A percentile compares a stretch with the other conserved stretches of the same genome.
Conservation (phyloP, 2,888 invertebrate genomes). For the Phortica okadai region DNA sequence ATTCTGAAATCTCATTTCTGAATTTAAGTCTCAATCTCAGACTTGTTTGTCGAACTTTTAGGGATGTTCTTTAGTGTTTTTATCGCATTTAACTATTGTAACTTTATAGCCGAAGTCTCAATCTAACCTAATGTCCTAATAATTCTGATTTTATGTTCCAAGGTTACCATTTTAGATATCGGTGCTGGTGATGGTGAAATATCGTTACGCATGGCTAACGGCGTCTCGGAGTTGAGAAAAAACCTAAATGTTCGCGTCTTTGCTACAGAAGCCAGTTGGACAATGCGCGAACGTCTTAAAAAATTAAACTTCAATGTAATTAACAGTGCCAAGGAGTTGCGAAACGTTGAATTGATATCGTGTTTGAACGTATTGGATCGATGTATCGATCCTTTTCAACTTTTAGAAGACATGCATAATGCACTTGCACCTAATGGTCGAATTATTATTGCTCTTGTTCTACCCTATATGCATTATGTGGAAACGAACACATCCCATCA, state of each 20-base stretch:
- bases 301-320: conserved; percentile 78
- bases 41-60: conserved; percentile 46
- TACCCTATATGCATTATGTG: conserved; percentile 96
- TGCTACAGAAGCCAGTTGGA: conserved; percentile 93
- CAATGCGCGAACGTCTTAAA: conserved; percentile 89
- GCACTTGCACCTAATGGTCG: conserved; percentile 85
- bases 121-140: too few relatives aligned
- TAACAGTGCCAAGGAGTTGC: conserved; percentile 69
- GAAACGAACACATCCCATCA: conserved; percentile 87
- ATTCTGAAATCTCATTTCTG: too few relatives aligned
- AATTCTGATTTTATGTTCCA: neutral
- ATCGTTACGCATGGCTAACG: conserved; percentile 86
- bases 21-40: too few relatives aligned
- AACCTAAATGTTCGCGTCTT: conserved; percentile 82
- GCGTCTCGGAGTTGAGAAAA: conserved; percentile 53
- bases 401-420: conserved; percentile 85
- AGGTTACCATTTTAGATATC: conserved; percentile 85
- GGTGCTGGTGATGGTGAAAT: conserved; percentile 98
- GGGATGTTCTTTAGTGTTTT: conserved; percentile 55
- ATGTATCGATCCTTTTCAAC: conserved; percentile 88
- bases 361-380: conserved; percentile 97
- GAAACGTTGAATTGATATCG: conserved; percentile 73
- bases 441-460: conserved; percentile 91
- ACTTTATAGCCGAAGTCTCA: too few relatives aligned
- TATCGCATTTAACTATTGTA: neutral